A percentile compares a stretch with the other conserved stretches of the same genome.
Evolutionary conservation across 2,797 vertebrate species (phyloP).

Genomic region (Prionace glauca): DNA sequence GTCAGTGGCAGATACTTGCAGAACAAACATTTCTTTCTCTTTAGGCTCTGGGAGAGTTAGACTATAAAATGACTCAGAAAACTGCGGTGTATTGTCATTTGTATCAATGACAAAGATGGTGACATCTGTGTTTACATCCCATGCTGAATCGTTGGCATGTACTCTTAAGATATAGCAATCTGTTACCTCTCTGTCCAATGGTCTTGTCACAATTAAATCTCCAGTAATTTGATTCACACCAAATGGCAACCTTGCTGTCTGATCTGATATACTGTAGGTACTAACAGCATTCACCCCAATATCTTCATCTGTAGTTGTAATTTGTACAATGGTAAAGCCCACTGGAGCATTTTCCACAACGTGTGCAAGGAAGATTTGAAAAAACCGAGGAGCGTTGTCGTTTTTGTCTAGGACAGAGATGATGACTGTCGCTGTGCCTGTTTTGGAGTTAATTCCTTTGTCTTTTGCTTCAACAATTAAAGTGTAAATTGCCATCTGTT

Average conservation of each 20-base stretch:
- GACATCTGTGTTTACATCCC: slow-evolving; percentile 63
- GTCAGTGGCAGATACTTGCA: slow-evolving; percentile 57
- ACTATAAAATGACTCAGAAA: slow-evolving; percentile 51
- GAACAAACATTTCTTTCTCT: slow-evolving; percentile 51
- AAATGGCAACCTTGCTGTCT: slow-evolving; percentile 53
- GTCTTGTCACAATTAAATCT: slow-evolving; percentile 49
- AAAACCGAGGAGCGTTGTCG: slow-evolving; percentile 63
- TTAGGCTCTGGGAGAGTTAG: slow-evolving; percentile 53
- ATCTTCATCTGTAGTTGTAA: slow-evolving; percentile 60
- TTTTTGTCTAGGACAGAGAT: slow-evolving; percentile 62
- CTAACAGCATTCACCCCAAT: slow-evolving; percentile 52
- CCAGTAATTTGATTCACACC: slow-evolving; percentile 55
- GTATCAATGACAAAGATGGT: slow-evolving; percentile 57
- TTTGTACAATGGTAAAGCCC: slow-evolving; percentile 54
- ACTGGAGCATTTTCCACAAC: slow-evolving; percentile 56
- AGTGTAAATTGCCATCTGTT: slow-evolving; percentile 53
- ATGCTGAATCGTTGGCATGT: slow-evolving; percentile 64
- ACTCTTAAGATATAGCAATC: slow-evolving; percentile 58
- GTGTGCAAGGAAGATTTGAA: slow-evolving; percentile 54
- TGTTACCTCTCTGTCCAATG: slow-evolving; percentile 60
- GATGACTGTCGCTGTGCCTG: slow-evolving; percentile 50
- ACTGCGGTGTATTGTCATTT: slow-evolving; percentile 63
- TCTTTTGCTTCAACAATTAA: slow-evolving; percentile 60
- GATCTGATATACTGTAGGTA: slow-evolving; percentile 53
- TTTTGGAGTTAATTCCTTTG: slow-evolving; percentile 48